Percentiles rank a stretch among this genome's conserved stretches.
Evolutionary conservation across 2,113 vertebrate genomes (phyloP).

Genomic region (Takifugu bimaculatus): DNA sequence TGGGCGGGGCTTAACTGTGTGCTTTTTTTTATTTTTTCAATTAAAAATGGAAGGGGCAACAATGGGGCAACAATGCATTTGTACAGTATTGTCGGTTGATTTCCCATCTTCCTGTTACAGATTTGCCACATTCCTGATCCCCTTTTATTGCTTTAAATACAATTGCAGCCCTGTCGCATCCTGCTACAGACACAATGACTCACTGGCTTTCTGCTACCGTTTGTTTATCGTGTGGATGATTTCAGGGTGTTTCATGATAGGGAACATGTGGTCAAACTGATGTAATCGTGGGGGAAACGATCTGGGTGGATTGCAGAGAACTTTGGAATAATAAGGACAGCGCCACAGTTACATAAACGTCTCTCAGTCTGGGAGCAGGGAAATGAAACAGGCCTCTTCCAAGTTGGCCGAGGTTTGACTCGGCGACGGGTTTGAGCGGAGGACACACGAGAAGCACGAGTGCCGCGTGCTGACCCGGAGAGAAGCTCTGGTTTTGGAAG

Average conservation of each 20-base stretch:
- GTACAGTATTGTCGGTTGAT: neutral
- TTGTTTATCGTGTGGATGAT: constrained; percentile 2
- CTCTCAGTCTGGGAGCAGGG: constrained; percentile 14
- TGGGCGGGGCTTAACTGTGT: too few species aligned
- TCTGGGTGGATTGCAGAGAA: constrained; percentile 13
- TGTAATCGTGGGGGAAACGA: constrained; percentile 35
- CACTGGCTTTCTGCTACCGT: neutral
- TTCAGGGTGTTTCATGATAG: constrained; percentile 24
- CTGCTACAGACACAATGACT: neutral
- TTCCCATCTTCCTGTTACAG: neutral
- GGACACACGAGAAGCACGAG: neutral
- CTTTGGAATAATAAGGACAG: constrained; percentile 21
- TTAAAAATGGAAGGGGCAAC: too few species aligned
- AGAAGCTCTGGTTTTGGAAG: neutral
- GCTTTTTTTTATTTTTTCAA: too few species aligned
- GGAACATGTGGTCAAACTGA: constrained; percentile 24
- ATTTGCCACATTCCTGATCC: neutral
- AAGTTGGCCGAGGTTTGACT: neutral
- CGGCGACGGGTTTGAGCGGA: neutral
- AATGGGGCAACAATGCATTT: too few species aligned
- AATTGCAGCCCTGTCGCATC: neutral
- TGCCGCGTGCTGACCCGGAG: neutral
- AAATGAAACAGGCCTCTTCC: neutral
- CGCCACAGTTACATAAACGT: constrained; percentile 29
- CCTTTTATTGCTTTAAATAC: neutral